These are phyloP conservation scores for Pterophyllum scalare DNA, from an alignment of 2,113 vertebrate species.

Conservation along the genomic window DNA sequence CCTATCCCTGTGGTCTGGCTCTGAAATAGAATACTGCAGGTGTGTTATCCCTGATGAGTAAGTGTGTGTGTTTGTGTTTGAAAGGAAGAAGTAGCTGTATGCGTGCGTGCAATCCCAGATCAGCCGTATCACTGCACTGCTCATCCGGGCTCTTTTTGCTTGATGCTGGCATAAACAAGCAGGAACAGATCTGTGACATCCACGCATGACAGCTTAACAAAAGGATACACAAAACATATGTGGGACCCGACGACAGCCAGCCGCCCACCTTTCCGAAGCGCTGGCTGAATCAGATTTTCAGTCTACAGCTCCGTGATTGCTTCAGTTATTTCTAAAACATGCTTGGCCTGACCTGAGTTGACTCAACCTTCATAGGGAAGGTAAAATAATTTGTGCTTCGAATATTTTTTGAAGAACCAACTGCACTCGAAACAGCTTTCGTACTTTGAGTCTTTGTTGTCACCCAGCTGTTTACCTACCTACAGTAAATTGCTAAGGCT, in stretches of 20 bases:
- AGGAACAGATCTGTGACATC: slow-evolving; percentile 61
- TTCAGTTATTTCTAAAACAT: slow-evolving; percentile 37
- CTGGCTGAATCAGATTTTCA: slow-evolving; percentile 20
- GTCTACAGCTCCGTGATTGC: not conserved
- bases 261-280: not conserved
- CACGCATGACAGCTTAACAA: slow-evolving; percentile 69
- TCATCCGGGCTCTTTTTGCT: slow-evolving; percentile 23
- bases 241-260: slow-evolving; percentile 39
- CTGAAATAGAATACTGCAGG: slow-evolving; percentile 52
- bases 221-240: slow-evolving; percentile 51
- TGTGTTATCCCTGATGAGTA: slow-evolving; percentile 25
- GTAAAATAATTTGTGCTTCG: not conserved
- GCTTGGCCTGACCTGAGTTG: slow-evolving; percentile 6
- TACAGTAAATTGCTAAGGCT: slow-evolving; percentile 31
- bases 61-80: slow-evolving; percentile 15
- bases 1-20: not conserved
- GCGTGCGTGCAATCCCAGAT: slow-evolving; percentile 31
- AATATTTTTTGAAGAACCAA: slow-evolving; percentile 40
- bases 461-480: slow-evolving; percentile 43
- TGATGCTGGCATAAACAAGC: slow-evolving; percentile 59
- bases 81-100: slow-evolving; percentile 50
- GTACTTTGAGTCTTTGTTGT: slow-evolving; percentile 40
- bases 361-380: slow-evolving; percentile 1
- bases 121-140: slow-evolving; percentile 42
- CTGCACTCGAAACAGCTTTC: slow-evolving; percentile 42